Conservation (phyloP, 23 tunicate genomes). For the Diplosoma virens region DNA sequence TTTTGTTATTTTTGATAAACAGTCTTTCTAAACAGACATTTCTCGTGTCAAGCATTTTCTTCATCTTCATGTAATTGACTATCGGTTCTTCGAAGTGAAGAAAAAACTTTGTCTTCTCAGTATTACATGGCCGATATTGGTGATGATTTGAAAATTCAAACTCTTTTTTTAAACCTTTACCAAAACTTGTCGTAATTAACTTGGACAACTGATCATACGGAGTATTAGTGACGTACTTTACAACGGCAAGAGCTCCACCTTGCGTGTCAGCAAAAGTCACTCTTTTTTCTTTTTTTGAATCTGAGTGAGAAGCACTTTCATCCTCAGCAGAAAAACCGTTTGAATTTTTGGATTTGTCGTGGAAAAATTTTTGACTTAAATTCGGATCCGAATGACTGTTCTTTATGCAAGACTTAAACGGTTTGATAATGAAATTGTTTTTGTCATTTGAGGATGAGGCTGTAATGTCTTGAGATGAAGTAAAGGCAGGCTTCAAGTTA, state of each 20-base stretch:
- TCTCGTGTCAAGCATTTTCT: slow-evolving; percentile 35
- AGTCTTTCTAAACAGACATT: slow-evolving; percentile 70
- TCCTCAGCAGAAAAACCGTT: no score
- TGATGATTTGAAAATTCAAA: slow-evolving; percentile 25
- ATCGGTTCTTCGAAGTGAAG: slow-evolving; percentile 66
- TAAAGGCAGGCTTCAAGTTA: no score
- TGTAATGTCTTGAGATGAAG: no score
- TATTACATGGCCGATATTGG: neutral
- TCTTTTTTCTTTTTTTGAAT: slow-evolving; percentile 26
- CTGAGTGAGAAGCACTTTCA: no score
- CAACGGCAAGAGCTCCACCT: slow-evolving; percentile 48
- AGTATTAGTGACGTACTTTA: slow-evolving; percentile 56
- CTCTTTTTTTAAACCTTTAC: no score
- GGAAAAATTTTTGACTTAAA: no score
- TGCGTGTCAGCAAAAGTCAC: slow-evolving; percentile 92
- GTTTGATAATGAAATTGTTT: no score
- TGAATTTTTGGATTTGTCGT: no score
- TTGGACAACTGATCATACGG: slow-evolving; percentile 60
- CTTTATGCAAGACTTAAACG: slow-evolving; percentile 1
- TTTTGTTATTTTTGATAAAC: slow-evolving; percentile 16
- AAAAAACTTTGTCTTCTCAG: neutral
- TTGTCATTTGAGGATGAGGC: no score
- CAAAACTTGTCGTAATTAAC: slow-evolving; percentile 23
- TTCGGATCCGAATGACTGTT: no score
- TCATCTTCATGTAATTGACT: slow-evolving; percentile 60